Base-by-base conservation (phyloP, 1,140 invertebrate species). In the Dysdera silvatica region DNA sequence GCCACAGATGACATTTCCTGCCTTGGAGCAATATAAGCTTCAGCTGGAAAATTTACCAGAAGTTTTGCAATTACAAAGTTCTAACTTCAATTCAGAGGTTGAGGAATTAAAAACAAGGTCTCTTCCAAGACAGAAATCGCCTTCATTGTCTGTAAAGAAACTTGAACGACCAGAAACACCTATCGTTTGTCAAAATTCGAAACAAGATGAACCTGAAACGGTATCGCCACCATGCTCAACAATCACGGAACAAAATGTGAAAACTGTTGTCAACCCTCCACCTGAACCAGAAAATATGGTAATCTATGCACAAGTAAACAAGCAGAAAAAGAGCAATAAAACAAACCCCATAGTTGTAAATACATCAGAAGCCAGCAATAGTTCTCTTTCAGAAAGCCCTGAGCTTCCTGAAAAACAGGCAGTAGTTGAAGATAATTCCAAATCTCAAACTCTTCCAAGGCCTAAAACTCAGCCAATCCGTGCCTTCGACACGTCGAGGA, bases 241-340 rank as follows among this genome's bases (percentile, higher is more conserved):
- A n/a, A n/a, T n/a, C n/a, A n/a, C n/a, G n/a, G 52, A 63, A 32
- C 52, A 63, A 37, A 63, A 63, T 48, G 48, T 58, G 16, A 64
- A 43, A 16, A 52, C 61, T 41, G 29, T 37, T 20, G 52, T 37
- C 5, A 54, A 64, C 33, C 49, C 31, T 7, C 54, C 61, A 26
- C 52, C 61, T 20, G 35, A 37, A 14, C 55, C 61, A 35, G 54
- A 57, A 45, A 64, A 41, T 57, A 31, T 53, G 24, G 20, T 51
- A 26, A 43, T 37, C 35, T 14, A 14, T 37, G n/a, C 12, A 14
- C 35, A 37, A 12, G 35, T 14, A 37, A 37, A 37, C n/a, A n/a
- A 37, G n/a, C 35, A 37, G 2, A n/a, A 37, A 37, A 37, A 12
- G 12, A 37, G 35, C 12, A 37, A 37, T 14, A 37, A 37, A 37